Conservation (phyloP, 2,113 vertebrate species). For the Pedionomus torquatus region DNA sequence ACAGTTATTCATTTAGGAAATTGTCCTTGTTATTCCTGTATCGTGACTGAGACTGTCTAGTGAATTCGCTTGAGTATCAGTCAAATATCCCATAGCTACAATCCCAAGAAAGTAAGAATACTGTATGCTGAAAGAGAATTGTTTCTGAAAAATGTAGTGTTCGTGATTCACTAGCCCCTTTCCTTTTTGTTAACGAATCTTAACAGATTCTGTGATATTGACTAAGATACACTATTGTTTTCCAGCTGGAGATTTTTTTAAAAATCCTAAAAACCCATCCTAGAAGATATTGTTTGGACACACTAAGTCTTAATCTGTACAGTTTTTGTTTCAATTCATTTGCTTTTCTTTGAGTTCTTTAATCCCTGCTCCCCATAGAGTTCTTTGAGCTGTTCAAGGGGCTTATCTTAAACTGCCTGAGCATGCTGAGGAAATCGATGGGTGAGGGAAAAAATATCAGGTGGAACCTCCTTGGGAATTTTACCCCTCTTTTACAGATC, state of each 20-base stretch:
- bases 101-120: not conserved
- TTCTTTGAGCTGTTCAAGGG: constrained; percentile 5
- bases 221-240: not conserved
- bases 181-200: not conserved
- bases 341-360: not conserved
- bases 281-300: not conserved
- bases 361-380: not conserved
- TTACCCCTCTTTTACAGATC: not conserved
- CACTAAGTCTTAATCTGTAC: not conserved
- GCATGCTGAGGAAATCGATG: not conserved
- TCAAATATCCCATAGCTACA: not conserved
- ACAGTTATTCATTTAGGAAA: not conserved
- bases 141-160: not conserved
- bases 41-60: not conserved
- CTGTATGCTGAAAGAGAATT: not conserved
- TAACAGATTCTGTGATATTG: not conserved
- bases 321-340: constrained; percentile 12
- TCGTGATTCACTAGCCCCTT: not conserved
- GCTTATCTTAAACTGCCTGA: constrained; percentile 34
- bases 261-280: not conserved
- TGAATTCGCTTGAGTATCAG: not conserved
- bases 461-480: not conserved
- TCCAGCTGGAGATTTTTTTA: not conserved
- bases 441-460: not conserved
- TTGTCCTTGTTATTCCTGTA: not conserved